Conservation (phyloP, 2,113 vertebrate genomes). For the Apus apus region DNA sequence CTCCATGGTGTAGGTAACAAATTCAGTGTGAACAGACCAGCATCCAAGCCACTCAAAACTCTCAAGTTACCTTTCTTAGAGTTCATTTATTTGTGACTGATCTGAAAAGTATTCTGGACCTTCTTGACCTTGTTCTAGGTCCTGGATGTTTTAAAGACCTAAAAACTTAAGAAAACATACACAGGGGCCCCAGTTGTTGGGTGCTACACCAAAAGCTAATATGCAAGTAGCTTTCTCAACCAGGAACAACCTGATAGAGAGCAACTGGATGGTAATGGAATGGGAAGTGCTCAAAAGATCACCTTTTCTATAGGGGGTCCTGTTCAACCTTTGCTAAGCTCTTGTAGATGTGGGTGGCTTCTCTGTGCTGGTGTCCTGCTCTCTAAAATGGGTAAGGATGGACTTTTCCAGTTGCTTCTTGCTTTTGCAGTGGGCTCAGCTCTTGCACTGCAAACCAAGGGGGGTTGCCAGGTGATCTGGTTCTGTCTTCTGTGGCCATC, state of each 20-base stretch:
- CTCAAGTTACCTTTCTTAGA: background rate
- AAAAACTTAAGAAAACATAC: fast-evolving
- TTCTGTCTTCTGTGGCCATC: background rate
- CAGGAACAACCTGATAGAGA: background rate
- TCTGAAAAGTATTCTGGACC: background rate
- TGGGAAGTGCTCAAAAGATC: background rate
- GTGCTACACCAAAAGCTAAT: background rate
- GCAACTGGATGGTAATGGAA: background rate
- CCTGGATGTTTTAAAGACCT: background rate
- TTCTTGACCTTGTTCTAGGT: background rate
- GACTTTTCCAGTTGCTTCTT: background rate
- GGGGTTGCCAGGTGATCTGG: background rate
- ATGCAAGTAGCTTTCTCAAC: background rate
- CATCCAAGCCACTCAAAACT: background rate
- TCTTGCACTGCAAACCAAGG: background rate
- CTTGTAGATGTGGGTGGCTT: background rate
- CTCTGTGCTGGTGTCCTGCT: background rate
- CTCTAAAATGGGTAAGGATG: background rate
- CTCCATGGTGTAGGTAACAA: fast-evolving
- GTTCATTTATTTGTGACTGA: background rate
- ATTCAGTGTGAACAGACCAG: fast-evolving
- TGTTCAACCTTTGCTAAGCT: background rate
- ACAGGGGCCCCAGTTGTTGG: background rate
- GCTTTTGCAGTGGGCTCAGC: background rate
- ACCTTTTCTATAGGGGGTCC: background rate